Evolutionary conservation across 2,797 vertebrate species (phyloP).

Genomic region (Sebastes oblongus): DNA sequence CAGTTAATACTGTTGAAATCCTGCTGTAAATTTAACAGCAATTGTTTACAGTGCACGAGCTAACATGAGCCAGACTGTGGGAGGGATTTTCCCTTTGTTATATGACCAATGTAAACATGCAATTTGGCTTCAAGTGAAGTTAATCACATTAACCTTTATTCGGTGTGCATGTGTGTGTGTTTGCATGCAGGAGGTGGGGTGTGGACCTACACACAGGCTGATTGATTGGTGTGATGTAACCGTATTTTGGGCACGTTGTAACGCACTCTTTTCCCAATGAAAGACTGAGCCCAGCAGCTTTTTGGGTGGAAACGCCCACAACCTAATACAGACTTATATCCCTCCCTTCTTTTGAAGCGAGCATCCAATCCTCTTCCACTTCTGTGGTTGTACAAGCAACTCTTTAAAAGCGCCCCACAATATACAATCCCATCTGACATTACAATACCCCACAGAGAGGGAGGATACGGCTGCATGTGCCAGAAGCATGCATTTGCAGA

Average conservation of each 20-base stretch:
- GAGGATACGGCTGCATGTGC: slow-evolving; percentile 22
- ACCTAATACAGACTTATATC: slow-evolving; percentile 37
- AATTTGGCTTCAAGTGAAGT: background rate
- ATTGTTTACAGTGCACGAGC: no score
- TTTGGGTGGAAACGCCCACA: slow-evolving; percentile 57
- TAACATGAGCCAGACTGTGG: background rate
- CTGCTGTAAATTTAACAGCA: no score
- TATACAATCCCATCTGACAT: slow-evolving; percentile 1
- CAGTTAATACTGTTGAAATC: no score
- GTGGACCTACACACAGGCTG: background rate
- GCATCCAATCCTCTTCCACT: slow-evolving; percentile 66
- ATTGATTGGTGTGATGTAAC: slow-evolving; percentile 65
- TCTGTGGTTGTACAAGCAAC: slow-evolving; percentile 34
- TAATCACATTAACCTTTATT: background rate
- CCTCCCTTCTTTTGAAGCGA: slow-evolving; percentile 50
- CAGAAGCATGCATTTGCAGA: background rate
- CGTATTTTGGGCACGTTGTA: slow-evolving; percentile 51
- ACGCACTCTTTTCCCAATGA: slow-evolving; percentile 12
- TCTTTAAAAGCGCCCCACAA: slow-evolving; percentile 50
- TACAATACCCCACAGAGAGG: background rate
- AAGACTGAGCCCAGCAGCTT: slow-evolving; percentile 30
- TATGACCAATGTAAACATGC: background rate
- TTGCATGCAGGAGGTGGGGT: background rate
- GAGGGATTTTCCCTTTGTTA: background rate
- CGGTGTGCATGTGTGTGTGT: background rate